Base-by-base conservation (phyloP, 1,140 invertebrate species). In the Lasioglossum albipes region DNA sequence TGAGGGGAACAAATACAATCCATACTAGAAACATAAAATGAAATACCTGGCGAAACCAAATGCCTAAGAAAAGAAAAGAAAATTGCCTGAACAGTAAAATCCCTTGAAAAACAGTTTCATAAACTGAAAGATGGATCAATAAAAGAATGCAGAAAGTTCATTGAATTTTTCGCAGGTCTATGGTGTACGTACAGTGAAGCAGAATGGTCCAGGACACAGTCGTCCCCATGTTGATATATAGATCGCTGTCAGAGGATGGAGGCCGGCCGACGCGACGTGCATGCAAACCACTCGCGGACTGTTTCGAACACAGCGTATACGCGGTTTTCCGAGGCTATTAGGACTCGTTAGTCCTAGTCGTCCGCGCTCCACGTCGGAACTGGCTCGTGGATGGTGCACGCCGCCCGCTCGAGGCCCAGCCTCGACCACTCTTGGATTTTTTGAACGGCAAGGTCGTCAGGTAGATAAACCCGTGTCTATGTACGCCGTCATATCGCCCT, bases 391-490 rank as follows among this genome's bases (percentile, higher is more conserved):
- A 84, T 82, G 79, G 85, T 85, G 81, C 82, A 75, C 61, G 67
- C 57, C 79, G 70, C 69, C 83, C 31, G 72, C 73, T 77, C 62
- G 79, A 79, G 75, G 71, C 75, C 64, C 83, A 65, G 62, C 75
- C 36, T 36, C 82, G 82, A 73, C 83, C 83, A 75, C 79, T 75
- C 82, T 79, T 65, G 59, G 79, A 87, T 82, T 88, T 87, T 84
- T 86, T 87, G 86, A 91, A 85, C 83, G 86, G 82, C 88, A 89
- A 91, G 90, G 90, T 91, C 89, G 86, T 75, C 81, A 84, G 87
- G 88, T 89, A 86, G 85, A 89, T 90, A 91, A 91, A 89, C 90
- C 86, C 87, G 84, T 85, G 74, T 75, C 66, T 83, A 80, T 79
- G 77, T 79, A 83, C 75, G 80, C 76, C 84, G 76, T 86, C 85